Conservation (phyloP, 2,797 vertebrate genomes). For the Sebastes glaucus region DNA sequence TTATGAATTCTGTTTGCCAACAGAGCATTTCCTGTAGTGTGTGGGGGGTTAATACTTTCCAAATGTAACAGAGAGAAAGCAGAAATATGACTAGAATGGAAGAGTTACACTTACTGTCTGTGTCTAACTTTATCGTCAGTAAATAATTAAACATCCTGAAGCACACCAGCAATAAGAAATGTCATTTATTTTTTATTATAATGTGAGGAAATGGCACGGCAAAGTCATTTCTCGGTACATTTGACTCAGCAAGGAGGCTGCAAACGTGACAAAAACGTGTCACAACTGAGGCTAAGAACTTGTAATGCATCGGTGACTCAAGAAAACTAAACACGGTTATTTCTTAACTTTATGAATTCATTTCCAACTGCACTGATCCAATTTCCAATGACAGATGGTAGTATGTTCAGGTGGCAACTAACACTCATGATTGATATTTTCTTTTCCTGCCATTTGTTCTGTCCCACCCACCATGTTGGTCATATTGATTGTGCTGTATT, state of each 20-base stretch:
- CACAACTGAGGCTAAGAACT: neutral
- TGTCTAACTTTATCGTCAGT: neutral
- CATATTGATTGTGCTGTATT: conserved; percentile 8
- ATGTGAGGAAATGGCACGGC: neutral
- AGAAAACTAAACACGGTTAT: neutral
- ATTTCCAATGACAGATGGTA: neutral
- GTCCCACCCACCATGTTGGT: neutral
- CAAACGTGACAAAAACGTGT: neutral
- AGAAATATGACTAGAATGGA: neutral
- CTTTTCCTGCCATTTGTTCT: neutral
- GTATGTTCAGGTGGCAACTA: neutral
- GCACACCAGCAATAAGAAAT: neutral
- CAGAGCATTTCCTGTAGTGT: neutral
- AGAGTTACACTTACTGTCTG: neutral
- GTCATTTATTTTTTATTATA: neutral
- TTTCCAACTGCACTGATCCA: neutral
- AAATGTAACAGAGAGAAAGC: neutral
- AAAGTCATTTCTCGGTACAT: neutral
- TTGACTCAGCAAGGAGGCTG: conserved; percentile 1
- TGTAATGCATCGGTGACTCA: neutral
- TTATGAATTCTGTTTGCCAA: neutral
- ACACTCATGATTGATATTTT: neutral
- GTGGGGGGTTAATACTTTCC: neutral
- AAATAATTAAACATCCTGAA: neutral
- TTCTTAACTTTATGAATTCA: neutral